Evolutionary conservation across 2,113 vertebrate species (phyloP), one percentile per base, ranked within the genome.

Genomic region (Orcinus orca): DNA sequence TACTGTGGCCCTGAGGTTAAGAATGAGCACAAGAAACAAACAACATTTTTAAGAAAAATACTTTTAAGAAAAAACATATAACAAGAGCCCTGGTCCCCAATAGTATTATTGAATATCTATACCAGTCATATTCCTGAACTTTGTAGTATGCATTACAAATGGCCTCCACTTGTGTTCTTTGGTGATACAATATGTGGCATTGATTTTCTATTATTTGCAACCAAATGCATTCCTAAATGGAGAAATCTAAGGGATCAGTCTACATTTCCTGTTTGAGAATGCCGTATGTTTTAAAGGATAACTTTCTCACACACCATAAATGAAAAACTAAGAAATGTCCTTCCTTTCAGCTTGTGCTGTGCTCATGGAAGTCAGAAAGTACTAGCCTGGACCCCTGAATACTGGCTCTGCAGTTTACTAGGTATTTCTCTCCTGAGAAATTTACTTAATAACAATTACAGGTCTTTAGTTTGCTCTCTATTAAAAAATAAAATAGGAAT

Each of bases 61-160:
- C 50, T 38, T 71, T 47, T 86, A 95, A 85, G 38, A 14, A 67
- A 74, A 86, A 88, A 88, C 73, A n/a, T 23, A 12, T 36, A 73
- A 67, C 0, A 70, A 36, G 21, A 90, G 0, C 2, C 9, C 0
- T 76, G 6, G 2, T 33, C 20, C 10, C 10, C 36, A 76, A 20
- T 3, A 58, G 47, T 1, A 44, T 65, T 88, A 88, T 2, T 36
- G 23, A 95, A 44, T 7, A 70, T 29, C 7, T 79, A 60, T 21
- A 17, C 33, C 33, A 68, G 20, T n/a, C 36, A 12, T n/a, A 65
- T 65, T 2, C 5, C 25, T 77, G 41, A 86, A 68, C 0, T 68
- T 58, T 88, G 74, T 36, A 11, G 44, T 90, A 29, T 70, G 10
- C 29, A 10, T 90, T 62, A 50, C 1, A 94, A 84, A 62, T 21